Evolutionary conservation across 2,113 vertebrate genomes (phyloP).

Genomic region (Mystacornis crossleyi): DNA sequence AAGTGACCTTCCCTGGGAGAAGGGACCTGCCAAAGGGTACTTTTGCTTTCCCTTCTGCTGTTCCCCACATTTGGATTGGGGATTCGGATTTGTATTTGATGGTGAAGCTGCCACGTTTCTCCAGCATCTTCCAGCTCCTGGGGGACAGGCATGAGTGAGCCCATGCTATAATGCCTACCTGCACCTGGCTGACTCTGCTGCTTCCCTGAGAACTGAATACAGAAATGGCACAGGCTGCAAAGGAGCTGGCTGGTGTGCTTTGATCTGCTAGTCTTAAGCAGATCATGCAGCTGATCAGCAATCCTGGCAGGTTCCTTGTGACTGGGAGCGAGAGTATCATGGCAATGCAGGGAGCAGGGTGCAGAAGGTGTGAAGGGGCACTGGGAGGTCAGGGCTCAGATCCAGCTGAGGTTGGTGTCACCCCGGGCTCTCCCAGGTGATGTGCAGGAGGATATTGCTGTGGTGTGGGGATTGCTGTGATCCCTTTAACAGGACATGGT

Average conservation of each 20-base stretch:
- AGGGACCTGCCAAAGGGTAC: not conserved
- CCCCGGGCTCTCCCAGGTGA: not conserved
- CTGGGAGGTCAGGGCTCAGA: not conserved
- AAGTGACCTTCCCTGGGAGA: not conserved
- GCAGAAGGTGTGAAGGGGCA: not conserved
- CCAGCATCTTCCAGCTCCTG: not conserved
- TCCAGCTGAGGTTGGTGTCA: not conserved
- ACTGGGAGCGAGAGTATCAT: fast-evolving
- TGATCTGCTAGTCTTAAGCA: not conserved
- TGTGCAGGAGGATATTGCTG: not conserved
- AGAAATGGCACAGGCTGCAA: not conserved
- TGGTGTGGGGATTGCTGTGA: not conserved
- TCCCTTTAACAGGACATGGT: not conserved
- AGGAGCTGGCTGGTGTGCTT: not conserved
- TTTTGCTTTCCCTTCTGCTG: not conserved
- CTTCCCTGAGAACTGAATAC: not conserved
- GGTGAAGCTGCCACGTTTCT: not conserved
- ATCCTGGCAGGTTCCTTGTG: not conserved
- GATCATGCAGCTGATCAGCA: not conserved
- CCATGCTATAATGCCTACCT: not conserved
- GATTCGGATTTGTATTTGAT: not conserved
- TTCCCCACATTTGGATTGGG: not conserved
- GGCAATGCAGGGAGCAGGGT: not conserved
- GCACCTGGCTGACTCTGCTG: not conserved
- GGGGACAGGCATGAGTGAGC: not conserved